Evolutionary conservation across 2,113 vertebrate genomes (phyloP).

Genomic region (Menidia beryllina): DNA sequence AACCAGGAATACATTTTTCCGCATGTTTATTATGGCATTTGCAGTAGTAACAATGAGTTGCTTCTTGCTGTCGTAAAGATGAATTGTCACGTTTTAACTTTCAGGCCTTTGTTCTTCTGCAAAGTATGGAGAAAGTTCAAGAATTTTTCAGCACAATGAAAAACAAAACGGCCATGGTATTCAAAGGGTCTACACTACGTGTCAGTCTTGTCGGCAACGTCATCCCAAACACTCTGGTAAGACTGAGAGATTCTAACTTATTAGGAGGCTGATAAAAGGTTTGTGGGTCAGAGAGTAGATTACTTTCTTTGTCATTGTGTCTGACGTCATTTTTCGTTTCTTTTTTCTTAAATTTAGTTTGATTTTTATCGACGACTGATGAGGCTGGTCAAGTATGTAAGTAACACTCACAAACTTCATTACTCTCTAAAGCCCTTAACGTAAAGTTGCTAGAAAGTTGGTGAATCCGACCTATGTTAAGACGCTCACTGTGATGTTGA

Average conservation of each 20-base stretch:
- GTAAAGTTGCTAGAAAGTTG: no score
- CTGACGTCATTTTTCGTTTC: neutral
- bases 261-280: no score
- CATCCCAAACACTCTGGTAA: neutral
- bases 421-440: no score
- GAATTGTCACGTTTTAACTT: neutral
- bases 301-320: neutral
- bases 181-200: neutral
- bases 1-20: no score
- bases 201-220: neutral
- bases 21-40: no score
- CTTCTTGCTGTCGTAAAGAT: neutral
- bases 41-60: no score
- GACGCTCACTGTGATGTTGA: no score
- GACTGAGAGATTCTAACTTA: neutral
- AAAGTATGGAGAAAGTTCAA: neutral
- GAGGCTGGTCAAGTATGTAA: slow-evolving; percentile 17
- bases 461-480: no score
- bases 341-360: slow-evolving; percentile 28
- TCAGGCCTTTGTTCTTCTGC: neutral
- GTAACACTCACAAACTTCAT: slow-evolving; percentile 9
- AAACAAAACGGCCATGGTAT: fast-evolving
- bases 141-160: neutral
- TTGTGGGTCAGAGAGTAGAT: no score
- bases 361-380: slow-evolving; percentile 48